A percentile compares a stretch with the other conserved stretches of the same genome.
Conservation (phyloP, 2,888 invertebrate genomes). For the Xestia rhomboidea region DNA sequence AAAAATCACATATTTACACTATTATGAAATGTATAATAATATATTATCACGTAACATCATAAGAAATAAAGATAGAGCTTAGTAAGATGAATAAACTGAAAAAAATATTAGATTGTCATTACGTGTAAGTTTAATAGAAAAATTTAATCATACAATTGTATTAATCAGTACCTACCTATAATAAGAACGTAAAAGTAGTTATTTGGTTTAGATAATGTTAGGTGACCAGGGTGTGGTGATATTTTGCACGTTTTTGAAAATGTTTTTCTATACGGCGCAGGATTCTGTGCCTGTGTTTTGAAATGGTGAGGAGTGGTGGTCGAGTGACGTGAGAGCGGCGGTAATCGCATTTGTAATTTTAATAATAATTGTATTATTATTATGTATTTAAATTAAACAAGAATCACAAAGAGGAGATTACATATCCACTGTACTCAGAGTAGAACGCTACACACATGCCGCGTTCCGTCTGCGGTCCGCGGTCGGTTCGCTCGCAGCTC, state of each 20-base stretch:
- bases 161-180: slow-evolving; percentile 86
- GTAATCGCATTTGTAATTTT: slow-evolving; percentile 84
- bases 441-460: slow-evolving; percentile 85
- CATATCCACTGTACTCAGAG: slow-evolving; percentile 86
- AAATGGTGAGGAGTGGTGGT: slow-evolving; percentile 83
- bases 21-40: slow-evolving; percentile 88
- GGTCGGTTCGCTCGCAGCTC: slow-evolving; percentile 50
- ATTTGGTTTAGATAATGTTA: slow-evolving; percentile 90
- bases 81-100: slow-evolving; percentile 88
- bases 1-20: slow-evolving; percentile 89
- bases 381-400: slow-evolving; percentile 77
- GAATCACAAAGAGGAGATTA: slow-evolving; percentile 86
- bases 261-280: slow-evolving; percentile 89
- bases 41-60: slow-evolving; percentile 87
- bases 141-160: slow-evolving; percentile 87
- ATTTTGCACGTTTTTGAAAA: slow-evolving; percentile 91
- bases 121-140: slow-evolving; percentile 86
- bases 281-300: slow-evolving; percentile 83
- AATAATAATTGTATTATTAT: slow-evolving; percentile 74
- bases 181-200: slow-evolving; percentile 87
- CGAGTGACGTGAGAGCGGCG: slow-evolving; percentile 79
- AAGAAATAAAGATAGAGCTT: slow-evolving; percentile 89
- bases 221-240: slow-evolving; percentile 91
- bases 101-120: slow-evolving; percentile 84
- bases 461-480: slow-evolving; percentile 35